Evolutionary conservation across 2,888 invertebrate species (phyloP), one percentile per base, ranked within the genome.

Genomic region (Orthosia cruda): DNA sequence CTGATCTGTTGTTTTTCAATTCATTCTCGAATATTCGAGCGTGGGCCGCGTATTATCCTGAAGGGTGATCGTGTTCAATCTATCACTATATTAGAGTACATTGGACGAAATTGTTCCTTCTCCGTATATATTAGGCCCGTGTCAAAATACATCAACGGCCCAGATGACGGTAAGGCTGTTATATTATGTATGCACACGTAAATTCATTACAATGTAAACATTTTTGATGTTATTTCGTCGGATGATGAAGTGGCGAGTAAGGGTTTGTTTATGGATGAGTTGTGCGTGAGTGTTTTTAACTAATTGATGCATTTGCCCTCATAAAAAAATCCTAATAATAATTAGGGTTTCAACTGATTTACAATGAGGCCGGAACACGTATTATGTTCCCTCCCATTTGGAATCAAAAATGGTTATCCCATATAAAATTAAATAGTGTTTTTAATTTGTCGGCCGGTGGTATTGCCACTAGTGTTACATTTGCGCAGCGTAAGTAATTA

Each of bases 1-100:
- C 74, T 78, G 80, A 80, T 67, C 71, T 89, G 84, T 89, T 87
- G 71, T 85, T 89, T 86, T 89, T 87, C 85, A 85, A 88, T 89
- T 85, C 65, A 69, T 63, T 73, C 62, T 71, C 61, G 66, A 73
- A 81, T 74, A 64, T 71, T 83, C 67, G 49, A 64, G 59, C 50
- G 67, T 80, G 74, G 50, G 69, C 65, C 50, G 69, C 80, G 74
- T 84, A 77, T 82, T 70, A 81, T 80, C 74, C 72, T 71, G 65
- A 79, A 80, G 75, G 81, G 80, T 85, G 76, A 87, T 86, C 68
- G 76, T 73, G 87, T 85, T 82, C 80, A 77, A 87, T 87, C 84
- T 81, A 88, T 87, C 84, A 86, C 77, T 68, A 64, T 71, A 83
- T 87, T 88, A 85, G 73, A 63, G 58, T 62, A 72, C 64, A 54